Percentiles rank a stretch among this genome's conserved stretches.
Conservation (phyloP, 2,113 vertebrate genomes). For the Polyodon spathula region DNA sequence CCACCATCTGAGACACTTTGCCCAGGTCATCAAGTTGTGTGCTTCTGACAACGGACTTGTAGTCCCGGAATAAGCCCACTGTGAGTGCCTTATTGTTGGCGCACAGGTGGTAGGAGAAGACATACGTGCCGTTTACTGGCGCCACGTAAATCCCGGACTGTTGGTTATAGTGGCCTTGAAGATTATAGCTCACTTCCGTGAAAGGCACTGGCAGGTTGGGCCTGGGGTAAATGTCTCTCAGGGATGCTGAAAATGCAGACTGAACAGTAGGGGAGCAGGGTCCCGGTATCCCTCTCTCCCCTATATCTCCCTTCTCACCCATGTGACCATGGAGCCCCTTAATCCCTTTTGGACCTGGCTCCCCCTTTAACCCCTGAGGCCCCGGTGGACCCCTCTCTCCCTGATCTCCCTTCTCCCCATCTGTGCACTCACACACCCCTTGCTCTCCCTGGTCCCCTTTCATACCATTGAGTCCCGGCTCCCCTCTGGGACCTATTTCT, state of each 20-base stretch:
- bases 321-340: constrained; percentile 24
- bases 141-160: constrained; percentile 37
- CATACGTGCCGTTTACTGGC: constrained; percentile 47
- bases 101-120: constrained; percentile 44
- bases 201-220: constrained; percentile 40
- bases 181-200: constrained; percentile 27
- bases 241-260: constrained; percentile 41
- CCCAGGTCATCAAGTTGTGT: constrained; percentile 26
- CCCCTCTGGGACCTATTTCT: constrained; percentile 23
- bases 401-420: constrained; percentile 32
- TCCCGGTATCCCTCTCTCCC: constrained; percentile 39
- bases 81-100: constrained; percentile 29
- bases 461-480: constrained; percentile 25
- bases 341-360: constrained; percentile 23
- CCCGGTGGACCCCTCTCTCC: constrained; percentile 36
- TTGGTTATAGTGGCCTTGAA: constrained; percentile 34
- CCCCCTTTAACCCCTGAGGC: constrained; percentile 27
- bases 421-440: constrained; percentile 38
- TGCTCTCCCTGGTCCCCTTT: constrained; percentile 43
- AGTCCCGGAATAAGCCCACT: constrained; percentile 46
- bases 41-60: constrained; percentile 31
- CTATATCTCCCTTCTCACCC: constrained; percentile 33
- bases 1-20: constrained; percentile 36
- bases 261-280: constrained; percentile 43
- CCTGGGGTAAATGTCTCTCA: constrained; percentile 25